Evolutionary conservation across 2,888 invertebrate genomes (phyloP).

Genomic region (Toxonevra muliebris): DNA sequence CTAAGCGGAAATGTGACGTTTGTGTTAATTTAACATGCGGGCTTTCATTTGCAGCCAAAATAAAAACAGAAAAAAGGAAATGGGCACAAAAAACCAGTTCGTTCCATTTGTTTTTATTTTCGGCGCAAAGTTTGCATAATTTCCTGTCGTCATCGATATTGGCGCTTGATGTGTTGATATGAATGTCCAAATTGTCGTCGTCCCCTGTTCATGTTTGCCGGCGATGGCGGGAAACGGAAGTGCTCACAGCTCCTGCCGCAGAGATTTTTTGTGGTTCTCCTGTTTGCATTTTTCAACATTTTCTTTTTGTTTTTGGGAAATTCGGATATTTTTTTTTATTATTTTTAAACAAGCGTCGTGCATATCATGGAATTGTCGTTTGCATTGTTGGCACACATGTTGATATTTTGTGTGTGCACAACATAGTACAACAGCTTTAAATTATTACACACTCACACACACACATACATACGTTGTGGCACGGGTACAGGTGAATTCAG

Average conservation of each 20-base stretch:
- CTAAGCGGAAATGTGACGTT: slow-evolving; percentile 48
- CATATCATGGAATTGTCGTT: neutral
- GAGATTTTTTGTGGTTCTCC: slow-evolving; percentile 39
- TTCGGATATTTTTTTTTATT: neutral
- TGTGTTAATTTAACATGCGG: slow-evolving; percentile 50
- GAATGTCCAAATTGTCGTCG: slow-evolving; percentile 38
- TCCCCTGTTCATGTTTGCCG: neutral
- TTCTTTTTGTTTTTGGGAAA: slow-evolving; percentile 4
- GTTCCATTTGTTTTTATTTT: slow-evolving; percentile 38
- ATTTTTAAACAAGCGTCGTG: slow-evolving; percentile 1
- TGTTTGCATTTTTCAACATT: slow-evolving; percentile 5
- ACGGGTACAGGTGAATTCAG: neutral
- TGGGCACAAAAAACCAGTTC: neutral
- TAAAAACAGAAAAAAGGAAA: neutral
- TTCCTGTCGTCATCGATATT: slow-evolving; percentile 60
- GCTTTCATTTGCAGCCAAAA: slow-evolving; percentile 37
- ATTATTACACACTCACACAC: too few relatives aligned
- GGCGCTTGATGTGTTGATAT: slow-evolving; percentile 48
- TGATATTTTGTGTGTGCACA: neutral
- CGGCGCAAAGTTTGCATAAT: slow-evolving; percentile 62
- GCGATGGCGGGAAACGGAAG: slow-evolving; percentile 40
- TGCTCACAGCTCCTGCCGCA: slow-evolving; percentile 47
- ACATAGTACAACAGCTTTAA: neutral
- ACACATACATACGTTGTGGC: neutral
- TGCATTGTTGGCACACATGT: slow-evolving; percentile 19